Evolutionary conservation across 2,797 vertebrate genomes (phyloP), one percentile per base, ranked within the genome.

Genomic region (Halcyon badia): DNA sequence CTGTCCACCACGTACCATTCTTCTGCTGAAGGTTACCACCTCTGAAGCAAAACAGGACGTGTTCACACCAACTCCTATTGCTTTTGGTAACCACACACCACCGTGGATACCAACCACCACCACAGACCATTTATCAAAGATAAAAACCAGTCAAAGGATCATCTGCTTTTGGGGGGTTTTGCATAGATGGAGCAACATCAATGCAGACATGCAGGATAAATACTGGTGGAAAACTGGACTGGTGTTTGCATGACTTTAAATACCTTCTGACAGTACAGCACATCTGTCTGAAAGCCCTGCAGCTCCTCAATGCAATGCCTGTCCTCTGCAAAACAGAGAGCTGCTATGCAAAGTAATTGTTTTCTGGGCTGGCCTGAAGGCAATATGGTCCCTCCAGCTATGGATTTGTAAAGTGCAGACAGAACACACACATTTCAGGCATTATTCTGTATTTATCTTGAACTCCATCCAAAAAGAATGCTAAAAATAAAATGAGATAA

Each of bases 1-100:
- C 94, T 94, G 96, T 97, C 83, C 81, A 93, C 56, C 77, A n/a
- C 26, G 62, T 42, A 92, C 92, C 64, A 79, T 87, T 96, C 90
- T 93, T 89, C 70, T 89, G 64, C 69, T 41, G 48, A 70, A 84
- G 58, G 81, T 70, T 49, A 54, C 77, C 80, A 89, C 58, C 60
- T 83, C 56, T 33, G 56, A 90, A 89, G 78, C 35, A 85, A 62
- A 89, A 44, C 39, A 70, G n/a, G 42, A 57, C 39, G 17, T 4
- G 20, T 84, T 72, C 62, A 72, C 51, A 72, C 37, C 44, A 62
- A 51, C 10, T 19, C 6, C 41, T 28, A 2, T 46, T 25, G 68
- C 54, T 78, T 54, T 26, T 26, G 28, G 25, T 57, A 71, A 52
- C 25, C 1, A 2, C 30, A 51, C 18, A 26, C 33, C 51, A 25